phyloP scores from a whole-genome alignment of 2,113 vertebrate species.

The Phoenicopterus ruber region DNA sequence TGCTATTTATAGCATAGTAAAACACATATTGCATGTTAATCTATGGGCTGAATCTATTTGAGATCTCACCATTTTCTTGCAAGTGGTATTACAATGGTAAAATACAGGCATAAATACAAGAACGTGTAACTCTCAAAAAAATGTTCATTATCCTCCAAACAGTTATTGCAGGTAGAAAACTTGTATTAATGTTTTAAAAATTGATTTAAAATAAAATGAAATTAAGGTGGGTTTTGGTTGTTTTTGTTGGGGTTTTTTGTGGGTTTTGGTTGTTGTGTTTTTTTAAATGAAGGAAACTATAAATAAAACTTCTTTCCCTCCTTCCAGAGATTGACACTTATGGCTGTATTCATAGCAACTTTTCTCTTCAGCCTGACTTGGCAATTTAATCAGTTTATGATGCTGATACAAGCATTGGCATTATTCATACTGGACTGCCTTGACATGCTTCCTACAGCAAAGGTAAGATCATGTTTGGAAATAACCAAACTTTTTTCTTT shows the following conservation, averaged over 20 bases:
- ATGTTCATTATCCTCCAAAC: neutral
- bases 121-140: neutral
- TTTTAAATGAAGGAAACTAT: neutral
- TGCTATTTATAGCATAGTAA: neutral
- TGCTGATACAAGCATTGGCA: conserved; percentile 88
- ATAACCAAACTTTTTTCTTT: neutral
- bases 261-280: neutral
- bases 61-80: neutral
- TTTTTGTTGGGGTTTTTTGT: neutral
- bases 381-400: conserved; percentile 98
- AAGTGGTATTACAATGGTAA: neutral
- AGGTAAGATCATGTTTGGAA: conserved; percentile 73
- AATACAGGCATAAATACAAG: neutral
- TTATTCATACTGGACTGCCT: conserved; percentile 86
- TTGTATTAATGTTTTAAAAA: neutral
- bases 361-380: conserved; percentile 93
- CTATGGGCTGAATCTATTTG: neutral
- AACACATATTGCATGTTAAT: neutral
- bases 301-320: conserved; percentile 7
- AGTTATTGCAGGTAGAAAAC: neutral
- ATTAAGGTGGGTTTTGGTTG: neutral
- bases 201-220: neutral
- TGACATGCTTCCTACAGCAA: conserved; percentile 82
- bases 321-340: conserved; percentile 83
- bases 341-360: conserved; percentile 84